Conservation (phyloP, 1,140 invertebrate species). For the Scaptomyza montana region DNA sequence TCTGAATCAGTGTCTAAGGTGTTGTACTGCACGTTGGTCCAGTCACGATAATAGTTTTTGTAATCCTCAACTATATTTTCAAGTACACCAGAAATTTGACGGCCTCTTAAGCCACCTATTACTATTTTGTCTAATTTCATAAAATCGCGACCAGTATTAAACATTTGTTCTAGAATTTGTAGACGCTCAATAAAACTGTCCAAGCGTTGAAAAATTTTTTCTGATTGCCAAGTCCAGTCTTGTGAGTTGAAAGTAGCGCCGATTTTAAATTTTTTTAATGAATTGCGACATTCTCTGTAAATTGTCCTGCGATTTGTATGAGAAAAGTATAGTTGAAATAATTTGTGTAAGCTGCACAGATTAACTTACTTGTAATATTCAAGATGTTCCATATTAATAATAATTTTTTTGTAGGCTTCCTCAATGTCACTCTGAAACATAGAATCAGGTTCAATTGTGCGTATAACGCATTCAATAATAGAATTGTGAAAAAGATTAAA, state of each 20-base stretch:
- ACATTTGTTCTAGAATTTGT: constrained; percentile 85
- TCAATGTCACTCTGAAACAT: constrained; percentile 88
- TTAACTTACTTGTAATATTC: constrained; percentile 79
- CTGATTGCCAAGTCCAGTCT: constrained; percentile 88
- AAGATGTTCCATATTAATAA: constrained; percentile 83
- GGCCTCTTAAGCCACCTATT: constrained; percentile 89
- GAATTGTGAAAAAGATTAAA: constrained; percentile 89
- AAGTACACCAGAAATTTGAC: constrained; percentile 85
- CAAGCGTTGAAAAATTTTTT: constrained; percentile 87
- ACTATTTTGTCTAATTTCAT: constrained; percentile 92
- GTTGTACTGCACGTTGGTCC: constrained; percentile 86
- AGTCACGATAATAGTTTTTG: constrained; percentile 87
- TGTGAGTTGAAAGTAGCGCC: constrained; percentile 80
- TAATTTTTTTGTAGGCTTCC: constrained; percentile 84
- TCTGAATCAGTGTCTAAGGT: constrained; percentile 85
- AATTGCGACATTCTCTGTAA: constrained; percentile 85
- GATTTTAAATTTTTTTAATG: constrained; percentile 84
- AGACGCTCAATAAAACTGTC: constrained; percentile 87
- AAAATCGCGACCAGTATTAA: constrained; percentile 89
- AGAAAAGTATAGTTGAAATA: neutral
- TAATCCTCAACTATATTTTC: constrained; percentile 88
- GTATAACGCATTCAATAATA: constrained; percentile 86
- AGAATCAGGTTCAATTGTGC: constrained; percentile 85
- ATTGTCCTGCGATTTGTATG: constrained; percentile 66
- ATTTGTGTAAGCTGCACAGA: too few relatives aligned